Conservation (phyloP, 2,113 vertebrate genomes). For the Pheucticus melanocephalus region DNA sequence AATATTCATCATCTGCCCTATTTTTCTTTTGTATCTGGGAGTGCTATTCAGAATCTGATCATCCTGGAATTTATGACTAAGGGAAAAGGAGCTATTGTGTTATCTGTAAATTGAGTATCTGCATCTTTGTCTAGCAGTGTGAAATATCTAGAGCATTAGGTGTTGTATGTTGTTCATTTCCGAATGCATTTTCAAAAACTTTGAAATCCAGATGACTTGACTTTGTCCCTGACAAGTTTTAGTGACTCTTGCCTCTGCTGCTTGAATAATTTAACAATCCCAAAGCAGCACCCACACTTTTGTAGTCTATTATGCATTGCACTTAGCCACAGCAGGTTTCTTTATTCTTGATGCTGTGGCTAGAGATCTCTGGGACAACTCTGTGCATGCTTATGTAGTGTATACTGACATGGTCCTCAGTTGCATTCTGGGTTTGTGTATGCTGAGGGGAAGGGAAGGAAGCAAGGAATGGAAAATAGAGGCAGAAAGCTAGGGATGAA, state of each 20-base stretch:
- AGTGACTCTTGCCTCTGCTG: background rate
- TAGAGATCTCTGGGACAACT: background rate
- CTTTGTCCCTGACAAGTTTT: background rate
- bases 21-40: constrained; percentile 48
- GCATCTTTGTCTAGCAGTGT: background rate
- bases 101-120: constrained; percentile 34
- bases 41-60: constrained; percentile 36
- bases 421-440: background rate
- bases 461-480: background rate
- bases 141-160: background rate
- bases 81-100: background rate
- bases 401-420: background rate
- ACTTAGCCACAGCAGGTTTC: background rate
- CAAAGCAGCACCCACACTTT: background rate
- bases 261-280: background rate
- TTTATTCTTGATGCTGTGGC: background rate
- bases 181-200: constrained; percentile 9
- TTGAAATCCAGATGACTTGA: background rate
- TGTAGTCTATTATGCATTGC: background rate
- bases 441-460: background rate
- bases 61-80: constrained; percentile 39
- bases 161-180: background rate
- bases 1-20: constrained; percentile 62
- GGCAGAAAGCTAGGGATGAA: background rate
- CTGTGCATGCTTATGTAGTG: accelerated